A percentile compares a stretch with the other conserved stretches of the same genome.
Evolutionary conservation across 2,113 vertebrate genomes (phyloP).

Genomic region (Albula goreensis): DNA sequence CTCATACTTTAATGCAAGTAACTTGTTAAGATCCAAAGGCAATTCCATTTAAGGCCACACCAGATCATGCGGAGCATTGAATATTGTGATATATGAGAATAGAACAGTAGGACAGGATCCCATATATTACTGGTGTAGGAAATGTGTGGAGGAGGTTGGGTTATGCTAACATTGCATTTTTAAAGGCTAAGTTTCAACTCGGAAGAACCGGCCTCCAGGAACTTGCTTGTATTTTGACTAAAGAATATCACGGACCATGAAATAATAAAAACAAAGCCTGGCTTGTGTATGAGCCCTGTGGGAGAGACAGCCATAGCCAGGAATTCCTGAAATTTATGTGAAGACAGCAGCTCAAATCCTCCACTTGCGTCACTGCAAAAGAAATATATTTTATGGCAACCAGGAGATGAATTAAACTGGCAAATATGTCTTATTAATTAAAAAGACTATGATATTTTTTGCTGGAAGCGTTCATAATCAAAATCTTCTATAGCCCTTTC

Average conservation of each 20-base stretch:
- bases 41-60: no score
- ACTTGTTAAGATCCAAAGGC: no score
- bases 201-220: slow-evolving; percentile 9
- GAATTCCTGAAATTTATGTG: slow-evolving; percentile 23
- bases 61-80: no score
- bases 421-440: neutral
- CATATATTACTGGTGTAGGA: no score
- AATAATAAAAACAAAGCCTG: slow-evolving; percentile 24
- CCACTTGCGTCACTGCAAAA: slow-evolving; percentile 31
- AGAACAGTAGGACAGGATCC: no score
- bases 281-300: slow-evolving; percentile 6
- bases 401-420: slow-evolving; percentile 15
- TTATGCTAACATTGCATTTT: neutral
- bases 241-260: neutral
- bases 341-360: slow-evolving; percentile 5
- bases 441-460: neutral
- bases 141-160: neutral
- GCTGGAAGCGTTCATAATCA: neutral
- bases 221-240: slow-evolving; percentile 2
- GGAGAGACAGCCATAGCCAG: neutral
- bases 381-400: slow-evolving; percentile 11
- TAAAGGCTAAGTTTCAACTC: no score
- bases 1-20: no score
- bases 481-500: neutral
- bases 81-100: no score